A percentile compares a stretch with the other conserved stretches of the same genome.
Conservation (phyloP, 2,797 vertebrate species). For the Cetoscarus ocellatus region DNA sequence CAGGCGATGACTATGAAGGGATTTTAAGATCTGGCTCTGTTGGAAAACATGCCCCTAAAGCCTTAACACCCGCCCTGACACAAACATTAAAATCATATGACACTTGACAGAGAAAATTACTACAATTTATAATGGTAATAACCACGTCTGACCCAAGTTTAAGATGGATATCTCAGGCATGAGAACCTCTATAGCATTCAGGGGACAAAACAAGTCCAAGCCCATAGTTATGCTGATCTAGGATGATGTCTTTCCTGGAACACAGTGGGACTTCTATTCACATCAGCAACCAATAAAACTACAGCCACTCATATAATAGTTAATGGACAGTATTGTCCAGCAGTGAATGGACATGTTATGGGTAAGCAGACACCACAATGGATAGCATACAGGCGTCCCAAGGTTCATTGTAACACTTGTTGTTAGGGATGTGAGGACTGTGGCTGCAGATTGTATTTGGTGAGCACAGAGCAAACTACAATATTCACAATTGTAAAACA, state of each 20-base stretch:
- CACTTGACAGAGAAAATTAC: constrained; percentile 55
- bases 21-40: constrained; percentile 51
- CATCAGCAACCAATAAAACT: constrained; percentile 65
- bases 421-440: constrained; percentile 22
- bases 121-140: constrained; percentile 60
- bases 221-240: constrained; percentile 43
- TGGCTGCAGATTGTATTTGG: constrained; percentile 13
- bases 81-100: constrained; percentile 63
- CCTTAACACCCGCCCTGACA: constrained; percentile 50
- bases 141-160: constrained; percentile 52
- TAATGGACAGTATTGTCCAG: constrained; percentile 68
- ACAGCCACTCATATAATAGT: constrained; percentile 58
- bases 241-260: constrained; percentile 50
- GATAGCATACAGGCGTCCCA: constrained; percentile 40
- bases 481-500: constrained; percentile 5
- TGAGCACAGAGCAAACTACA: constrained; percentile 5
- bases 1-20: constrained; percentile 50
- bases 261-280: constrained; percentile 63
- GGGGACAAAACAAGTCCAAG: constrained; percentile 35
- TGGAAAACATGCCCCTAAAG: constrained; percentile 54
- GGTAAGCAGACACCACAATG: constrained; percentile 64
- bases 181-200: constrained; percentile 28
- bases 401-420: constrained; percentile 50
- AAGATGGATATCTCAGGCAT: constrained; percentile 52
- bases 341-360: constrained; percentile 64